Conservation (phyloP, 1,140 invertebrate genomes). For the Maniola jurtina region DNA sequence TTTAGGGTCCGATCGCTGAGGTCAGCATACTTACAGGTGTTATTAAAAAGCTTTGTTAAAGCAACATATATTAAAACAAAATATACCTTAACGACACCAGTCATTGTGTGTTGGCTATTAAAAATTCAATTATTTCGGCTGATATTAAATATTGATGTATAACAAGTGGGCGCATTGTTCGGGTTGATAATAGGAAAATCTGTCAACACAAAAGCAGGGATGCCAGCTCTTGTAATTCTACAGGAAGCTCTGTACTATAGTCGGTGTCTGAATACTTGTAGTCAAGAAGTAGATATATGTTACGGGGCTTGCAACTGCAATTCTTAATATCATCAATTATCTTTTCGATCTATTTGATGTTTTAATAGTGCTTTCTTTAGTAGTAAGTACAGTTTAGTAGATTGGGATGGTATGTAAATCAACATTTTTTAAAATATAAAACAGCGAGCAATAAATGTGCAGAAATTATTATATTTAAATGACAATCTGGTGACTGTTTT, state of each 20-base stretch:
- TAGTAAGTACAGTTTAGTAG: too few relatives aligned
- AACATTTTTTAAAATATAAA: too few relatives aligned
- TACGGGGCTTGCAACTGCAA: background rate
- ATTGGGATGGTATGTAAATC: too few relatives aligned
- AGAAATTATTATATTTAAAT: too few relatives aligned
- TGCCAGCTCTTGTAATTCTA: constrained; percentile 8
- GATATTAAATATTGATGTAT: constrained; percentile 48
- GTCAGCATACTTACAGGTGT: too few relatives aligned
- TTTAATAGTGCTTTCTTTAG: background rate
- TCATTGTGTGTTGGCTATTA: constrained; percentile 12
- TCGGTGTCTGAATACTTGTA: background rate
- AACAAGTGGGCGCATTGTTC: constrained; percentile 66
- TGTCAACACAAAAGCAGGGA: constrained; percentile 54
- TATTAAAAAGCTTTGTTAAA: too few relatives aligned
- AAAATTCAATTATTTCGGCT: constrained; percentile 40
- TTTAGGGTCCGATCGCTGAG: too few relatives aligned
- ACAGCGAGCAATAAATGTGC: too few relatives aligned
- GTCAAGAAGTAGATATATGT: background rate
- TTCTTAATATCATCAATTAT: background rate
- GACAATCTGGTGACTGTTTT: too few relatives aligned
- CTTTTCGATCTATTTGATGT: background rate
- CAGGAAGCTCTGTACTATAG: background rate
- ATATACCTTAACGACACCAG: constrained; percentile 7
- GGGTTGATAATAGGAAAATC: constrained; percentile 71
- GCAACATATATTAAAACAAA: too few relatives aligned